phyloP scores from a whole-genome alignment of 64 coral and sea anemone species.

The Actinia tenebrosa region DNA sequence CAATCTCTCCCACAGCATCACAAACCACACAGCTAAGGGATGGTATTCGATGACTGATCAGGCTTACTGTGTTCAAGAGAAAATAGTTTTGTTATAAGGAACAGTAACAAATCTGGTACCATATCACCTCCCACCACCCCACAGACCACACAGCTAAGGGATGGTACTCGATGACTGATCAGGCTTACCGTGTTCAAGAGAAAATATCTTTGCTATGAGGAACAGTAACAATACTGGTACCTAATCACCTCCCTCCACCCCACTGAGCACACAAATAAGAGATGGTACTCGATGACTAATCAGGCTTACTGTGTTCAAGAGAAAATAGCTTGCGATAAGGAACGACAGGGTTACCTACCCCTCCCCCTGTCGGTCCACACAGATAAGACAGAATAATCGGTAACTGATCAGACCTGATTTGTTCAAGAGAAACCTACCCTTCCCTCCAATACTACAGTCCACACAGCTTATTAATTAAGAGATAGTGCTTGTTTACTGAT shows the following conservation, averaged over 20 bases:
- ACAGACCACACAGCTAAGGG: constrained; percentile 67
- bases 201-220: background rate
- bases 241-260: constrained; percentile 47
- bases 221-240: no score
- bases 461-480: no score
- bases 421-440: no score
- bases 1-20: constrained; percentile 91
- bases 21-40: constrained; percentile 66
- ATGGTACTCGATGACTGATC: constrained; percentile 41
- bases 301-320: constrained; percentile 25
- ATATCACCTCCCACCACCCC: constrained; percentile 78
- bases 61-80: constrained; percentile 17
- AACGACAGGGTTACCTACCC: no score
- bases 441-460: no score
- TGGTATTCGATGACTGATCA: constrained; percentile 47
- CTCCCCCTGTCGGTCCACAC: background rate
- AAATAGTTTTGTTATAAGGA: background rate
- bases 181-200: constrained; percentile 22
- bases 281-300: constrained; percentile 45
- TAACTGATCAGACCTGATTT: no score
- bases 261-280: constrained; percentile 63
- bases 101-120: no score
- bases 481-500: no score
- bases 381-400: no score
- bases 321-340: background rate